Evolutionary conservation across 1,140 invertebrate species (phyloP), one percentile per base, ranked within the genome.

Genomic region (Philaenus spumarius): DNA sequence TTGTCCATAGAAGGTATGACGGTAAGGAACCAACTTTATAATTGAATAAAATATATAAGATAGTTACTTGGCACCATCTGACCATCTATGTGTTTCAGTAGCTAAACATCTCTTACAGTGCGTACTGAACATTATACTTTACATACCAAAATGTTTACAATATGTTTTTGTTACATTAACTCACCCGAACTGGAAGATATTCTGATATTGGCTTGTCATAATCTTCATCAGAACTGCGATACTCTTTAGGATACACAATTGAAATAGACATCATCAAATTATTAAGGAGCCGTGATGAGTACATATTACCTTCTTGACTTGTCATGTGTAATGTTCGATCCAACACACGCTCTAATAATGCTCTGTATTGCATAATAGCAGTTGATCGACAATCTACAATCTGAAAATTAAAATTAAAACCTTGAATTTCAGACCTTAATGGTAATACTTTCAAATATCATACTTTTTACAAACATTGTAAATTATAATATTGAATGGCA

Each of bases 141-240:
- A n/a, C n/a, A n/a, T n/a, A n/a, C n/a, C n/a, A n/a, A n/a, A n/a
- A n/a, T n/a, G n/a, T n/a, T n/a, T n/a, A n/a, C n/a, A n/a, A n/a
- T n/a, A 30, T 30, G 26, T 30, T 4, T 4, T 30, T 30, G 26
- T 30, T 30, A 9, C 9, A 30, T 30, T 3, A 30, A 58, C 71
- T 72, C 73, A 85, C 82, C 67, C 77, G 70, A 15, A 93, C 81
- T 2, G 90, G 82, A 9, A 93, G 74, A 76, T 86, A 89, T 48
- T 89, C 80, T 39, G 79, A 75, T 1, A 87, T 73, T 1, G 82
- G 80, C 48, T 78, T 75, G 48, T 85, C 80, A 61, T 81, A 84
- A 54, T 83, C 77, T 11, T 79, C 73, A 5, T 79, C 70, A 1
- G 78, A 78, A 67, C 81, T 85, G 40, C 77, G 75, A 67, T 79